These are phyloP conservation scores for Watsonalla cultraria DNA, from an alignment of 2,888 invertebrate species.

Conservation along the genomic window DNA sequence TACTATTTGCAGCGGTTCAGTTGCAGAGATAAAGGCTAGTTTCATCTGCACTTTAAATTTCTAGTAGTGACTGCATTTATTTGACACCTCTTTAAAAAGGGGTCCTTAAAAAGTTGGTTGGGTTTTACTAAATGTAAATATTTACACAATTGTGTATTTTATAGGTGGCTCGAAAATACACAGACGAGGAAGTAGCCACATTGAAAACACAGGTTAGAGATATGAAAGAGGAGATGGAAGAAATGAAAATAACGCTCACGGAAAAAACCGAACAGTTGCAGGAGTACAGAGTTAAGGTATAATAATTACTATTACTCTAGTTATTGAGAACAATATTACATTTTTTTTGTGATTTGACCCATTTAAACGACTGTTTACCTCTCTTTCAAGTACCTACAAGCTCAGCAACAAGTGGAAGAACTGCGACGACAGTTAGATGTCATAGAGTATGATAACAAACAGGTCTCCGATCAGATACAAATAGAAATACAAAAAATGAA, in stretches of 20 bases:
- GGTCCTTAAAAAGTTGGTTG: no score
- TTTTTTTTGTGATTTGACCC: not conserved
- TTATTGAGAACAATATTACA: not conserved
- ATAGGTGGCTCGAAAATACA: constrained; percentile 43
- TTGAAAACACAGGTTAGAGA: constrained; percentile 53
- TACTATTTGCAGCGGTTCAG: constrained; percentile 31
- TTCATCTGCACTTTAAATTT: no score
- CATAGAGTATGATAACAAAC: constrained; percentile 61
- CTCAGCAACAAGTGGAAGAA: constrained; percentile 65
- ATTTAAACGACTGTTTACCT: not conserved
- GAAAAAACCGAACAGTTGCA: constrained; percentile 62
- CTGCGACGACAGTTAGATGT: constrained; percentile 53
- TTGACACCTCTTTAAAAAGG: no score
- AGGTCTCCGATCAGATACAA: constrained; percentile 67
- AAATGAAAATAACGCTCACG: constrained; percentile 43
- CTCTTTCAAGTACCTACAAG: constrained; percentile 57
- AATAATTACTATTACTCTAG: not conserved
- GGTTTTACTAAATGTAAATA: not conserved
- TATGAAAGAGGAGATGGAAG: constrained; percentile 55
- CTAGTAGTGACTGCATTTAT: no score
- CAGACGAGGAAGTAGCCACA: constrained; percentile 41
- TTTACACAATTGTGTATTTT: constrained; percentile 3
- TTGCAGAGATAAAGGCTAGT: constrained; percentile 26
- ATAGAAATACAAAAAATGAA: constrained; percentile 70
- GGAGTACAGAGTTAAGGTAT: constrained; percentile 61